Conservation (phyloP, 2,113 vertebrate genomes). For the Mesitornis unicolor region DNA sequence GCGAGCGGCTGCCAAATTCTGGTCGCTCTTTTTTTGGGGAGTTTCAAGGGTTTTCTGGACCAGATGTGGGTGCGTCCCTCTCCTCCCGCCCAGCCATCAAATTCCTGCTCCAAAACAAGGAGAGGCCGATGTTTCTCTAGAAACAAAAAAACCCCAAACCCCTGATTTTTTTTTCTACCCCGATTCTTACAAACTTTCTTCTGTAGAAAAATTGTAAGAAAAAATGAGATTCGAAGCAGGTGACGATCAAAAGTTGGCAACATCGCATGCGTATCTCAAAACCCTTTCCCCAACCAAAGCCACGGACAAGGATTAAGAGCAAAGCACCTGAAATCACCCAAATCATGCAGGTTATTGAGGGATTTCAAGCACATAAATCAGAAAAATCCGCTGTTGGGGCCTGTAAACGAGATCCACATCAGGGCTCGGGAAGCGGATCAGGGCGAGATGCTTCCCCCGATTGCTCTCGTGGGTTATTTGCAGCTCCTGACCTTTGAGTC, state of each 20-base stretch:
- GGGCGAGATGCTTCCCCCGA: neutral
- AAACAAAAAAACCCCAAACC: too few species aligned
- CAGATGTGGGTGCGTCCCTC: conserved; percentile 38
- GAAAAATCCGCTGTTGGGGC: neutral
- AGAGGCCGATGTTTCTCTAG: neutral
- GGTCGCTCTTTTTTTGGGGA: neutral
- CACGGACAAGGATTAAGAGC: neutral
- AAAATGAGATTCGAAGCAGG: neutral
- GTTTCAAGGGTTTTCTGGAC: neutral
- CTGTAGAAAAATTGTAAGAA: neutral
- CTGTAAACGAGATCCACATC: neutral
- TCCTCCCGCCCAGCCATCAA: neutral
- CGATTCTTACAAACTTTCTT: neutral
- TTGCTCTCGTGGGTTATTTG: neutral
- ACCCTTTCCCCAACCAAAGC: neutral
- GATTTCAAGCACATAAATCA: neutral
- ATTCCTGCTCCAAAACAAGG: neutral
- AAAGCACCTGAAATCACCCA: neutral
- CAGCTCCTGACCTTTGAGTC: conserved; percentile 27
- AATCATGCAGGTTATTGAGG: accelerated
- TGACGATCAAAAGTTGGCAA: neutral
- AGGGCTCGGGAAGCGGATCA: neutral
- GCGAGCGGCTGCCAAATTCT: neutral
- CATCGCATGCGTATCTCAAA: neutral
- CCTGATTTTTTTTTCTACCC: neutral